A percentile compares a stretch with the other conserved stretches of the same genome.
phyloP scores from a whole-genome alignment of 2,888 invertebrate genomes.

The Theodoxus fluviatilis region DNA sequence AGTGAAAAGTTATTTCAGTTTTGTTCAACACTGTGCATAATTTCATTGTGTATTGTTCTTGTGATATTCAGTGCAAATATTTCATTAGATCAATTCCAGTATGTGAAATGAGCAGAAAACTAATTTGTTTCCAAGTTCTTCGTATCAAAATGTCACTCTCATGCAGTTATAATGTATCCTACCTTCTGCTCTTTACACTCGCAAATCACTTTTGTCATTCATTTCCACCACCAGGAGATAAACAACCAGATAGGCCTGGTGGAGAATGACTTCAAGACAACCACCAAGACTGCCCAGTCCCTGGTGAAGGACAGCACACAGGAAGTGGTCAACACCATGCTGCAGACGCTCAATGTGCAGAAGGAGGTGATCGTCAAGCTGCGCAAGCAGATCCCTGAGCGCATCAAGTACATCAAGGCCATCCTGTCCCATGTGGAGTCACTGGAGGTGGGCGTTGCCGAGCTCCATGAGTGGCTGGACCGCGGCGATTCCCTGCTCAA shows the following conservation, averaged over 20 bases:
- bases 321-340: constrained; percentile 89
- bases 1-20: too few relatives aligned
- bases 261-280: constrained; percentile 87
- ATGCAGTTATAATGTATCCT: neutral
- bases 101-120: neutral
- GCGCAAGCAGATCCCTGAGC: constrained; percentile 78
- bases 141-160: neutral
- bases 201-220: too few relatives aligned
- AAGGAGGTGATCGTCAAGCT: constrained; percentile 59
- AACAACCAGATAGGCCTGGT: constrained; percentile 84
- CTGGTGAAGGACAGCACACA: constrained; percentile 87
- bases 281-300: constrained; percentile 90
- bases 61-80: too few relatives aligned
- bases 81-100: too few relatives aligned
- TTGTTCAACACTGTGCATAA: too few relatives aligned
- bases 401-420: constrained; percentile 71
- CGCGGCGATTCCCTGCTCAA: constrained; percentile 80
- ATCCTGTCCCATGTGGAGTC: constrained; percentile 80
- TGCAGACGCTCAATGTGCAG: constrained; percentile 74
- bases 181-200: constrained; percentile 34
- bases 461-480: constrained; percentile 86
- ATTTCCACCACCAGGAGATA: constrained; percentile 76
- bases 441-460: constrained; percentile 83
- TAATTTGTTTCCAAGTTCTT: neutral
- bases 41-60: too few relatives aligned